A percentile compares a stretch with the other conserved stretches of the same genome.
phyloP scores from a whole-genome alignment of 1,140 invertebrate genomes.

The Penaeus indicus region DNA sequence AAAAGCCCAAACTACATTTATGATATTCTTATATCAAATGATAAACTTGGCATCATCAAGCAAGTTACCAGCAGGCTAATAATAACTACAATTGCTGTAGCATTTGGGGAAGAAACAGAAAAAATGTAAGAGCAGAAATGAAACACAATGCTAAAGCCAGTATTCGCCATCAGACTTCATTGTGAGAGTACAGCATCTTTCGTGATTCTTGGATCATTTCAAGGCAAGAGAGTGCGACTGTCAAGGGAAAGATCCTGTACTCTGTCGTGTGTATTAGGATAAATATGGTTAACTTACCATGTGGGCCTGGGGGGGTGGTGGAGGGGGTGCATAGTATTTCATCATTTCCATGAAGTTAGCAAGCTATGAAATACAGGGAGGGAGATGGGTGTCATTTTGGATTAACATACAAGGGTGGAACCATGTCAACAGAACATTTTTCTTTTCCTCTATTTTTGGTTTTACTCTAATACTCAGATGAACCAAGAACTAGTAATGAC shows the following conservation, averaged over 20 bases:
- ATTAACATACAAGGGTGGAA: conserved; percentile 5
- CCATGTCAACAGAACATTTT: not conserved
- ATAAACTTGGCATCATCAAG: too few species aligned
- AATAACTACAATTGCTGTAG: too few species aligned
- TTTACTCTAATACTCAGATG: not conserved
- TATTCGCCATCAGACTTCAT: too few species aligned
- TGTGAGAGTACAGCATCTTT: too few species aligned
- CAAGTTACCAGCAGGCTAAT: too few species aligned
- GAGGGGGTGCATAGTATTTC: conserved; percentile 66
- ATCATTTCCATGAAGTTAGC: conserved; percentile 67
- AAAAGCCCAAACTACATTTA: too few species aligned
- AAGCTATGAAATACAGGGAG: conserved; percentile 60
- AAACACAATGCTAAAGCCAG: too few species aligned
- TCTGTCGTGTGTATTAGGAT: not conserved
- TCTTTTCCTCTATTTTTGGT: not conserved
- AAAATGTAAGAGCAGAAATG: not conserved
- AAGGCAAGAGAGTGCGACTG: not conserved
- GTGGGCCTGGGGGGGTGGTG: conserved; percentile 63
- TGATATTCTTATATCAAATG: too few species aligned
- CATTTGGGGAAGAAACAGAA: too few species aligned
- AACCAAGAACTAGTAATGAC: too few species aligned
- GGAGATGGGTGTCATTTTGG: conserved; percentile 41
- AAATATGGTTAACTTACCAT: conserved; percentile 61
- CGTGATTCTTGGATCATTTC: not conserved
- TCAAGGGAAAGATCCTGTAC: conserved; percentile 35